Conservation (phyloP, 2,113 vertebrate species). For the Ptychochromis oligacanthus region DNA sequence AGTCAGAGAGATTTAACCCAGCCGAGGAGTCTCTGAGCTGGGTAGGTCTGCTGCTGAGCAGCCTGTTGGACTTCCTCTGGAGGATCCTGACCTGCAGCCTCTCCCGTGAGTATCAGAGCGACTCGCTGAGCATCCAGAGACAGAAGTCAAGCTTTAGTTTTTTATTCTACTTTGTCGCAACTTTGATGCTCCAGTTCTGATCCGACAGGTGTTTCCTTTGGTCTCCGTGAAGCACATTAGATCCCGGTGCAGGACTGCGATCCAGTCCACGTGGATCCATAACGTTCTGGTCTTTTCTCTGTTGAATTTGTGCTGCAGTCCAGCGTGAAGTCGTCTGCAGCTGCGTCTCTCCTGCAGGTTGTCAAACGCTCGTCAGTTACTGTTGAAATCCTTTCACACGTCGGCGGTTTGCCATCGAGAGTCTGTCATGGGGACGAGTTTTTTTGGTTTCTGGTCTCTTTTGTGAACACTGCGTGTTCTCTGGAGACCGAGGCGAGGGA, state of each 20-base stretch:
- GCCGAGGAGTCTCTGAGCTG: neutral
- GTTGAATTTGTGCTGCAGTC: constrained; percentile 18
- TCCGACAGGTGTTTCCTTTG: neutral
- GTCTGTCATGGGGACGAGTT: neutral
- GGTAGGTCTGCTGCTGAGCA: constrained; percentile 38
- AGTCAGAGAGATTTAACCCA: constrained; percentile 42
- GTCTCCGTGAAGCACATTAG: no score
- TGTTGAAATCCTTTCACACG: neutral
- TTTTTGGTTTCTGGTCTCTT: neutral
- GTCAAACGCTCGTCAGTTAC: neutral
- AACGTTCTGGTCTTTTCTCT: neutral
- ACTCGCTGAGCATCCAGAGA: neutral
- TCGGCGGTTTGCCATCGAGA: neutral
- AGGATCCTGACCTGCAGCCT: neutral
- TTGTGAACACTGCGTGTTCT: neutral
- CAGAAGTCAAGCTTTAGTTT: neutral
- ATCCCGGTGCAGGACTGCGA: no score
- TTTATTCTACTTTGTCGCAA: neutral
- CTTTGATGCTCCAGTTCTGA: neutral
- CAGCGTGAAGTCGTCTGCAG: neutral
- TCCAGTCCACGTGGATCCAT: neutral
- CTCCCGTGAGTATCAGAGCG: neutral
- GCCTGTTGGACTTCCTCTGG: neutral
- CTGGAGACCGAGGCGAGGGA: neutral
- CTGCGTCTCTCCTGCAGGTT: neutral